Evolutionary conservation across 2,113 vertebrate genomes (phyloP), one percentile per base, ranked within the genome.

Genomic region (Campylomormyrus tamandua): DNA sequence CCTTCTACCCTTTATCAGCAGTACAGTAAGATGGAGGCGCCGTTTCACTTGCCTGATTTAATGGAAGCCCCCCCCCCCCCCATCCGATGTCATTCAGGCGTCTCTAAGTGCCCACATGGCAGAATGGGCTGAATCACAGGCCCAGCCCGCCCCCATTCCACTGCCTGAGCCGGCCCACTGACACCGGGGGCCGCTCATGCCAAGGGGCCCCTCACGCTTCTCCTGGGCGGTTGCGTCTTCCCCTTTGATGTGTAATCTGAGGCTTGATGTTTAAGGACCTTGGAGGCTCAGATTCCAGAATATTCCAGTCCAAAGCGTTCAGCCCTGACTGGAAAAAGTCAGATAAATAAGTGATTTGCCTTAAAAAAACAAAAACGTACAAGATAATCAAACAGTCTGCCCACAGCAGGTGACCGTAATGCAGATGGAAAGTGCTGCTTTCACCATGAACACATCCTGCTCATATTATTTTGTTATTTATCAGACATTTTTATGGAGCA

Each of bases 61-160:
- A 89, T 89, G 48, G 31, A 83, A 49, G 27, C 31, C 53, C 21
- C 39, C 49, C 27, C 49, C 56, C 56, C n/a, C 49, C 4, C 19
- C 39, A 90, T 17, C 24, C n/a, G 15, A 70, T 88, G 49, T 56
- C 62, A 80, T 89, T 39, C 45, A 46, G 19, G 49, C n/a, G 0
- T 48, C 17, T 74, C 70, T 89, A 87, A 91, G 88, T 87, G 77
- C 90, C 90, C 87, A 66, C 77, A 89, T 90, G 17, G 42, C 66
- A 87, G 46, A 89, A 42, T n/a, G 49, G 19, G 35, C 50, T 35
- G n/a, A 80, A 53, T 15, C 48, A 31, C 48, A 39, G 42, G 50
- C 49, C 50, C 48, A 24, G 19, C 48, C 45, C 13, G n/a, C 48
- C 9, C 83, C 31, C 24, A 1, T 85, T 86, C 48, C 3, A n/a